Evolutionary conservation across 1,140 invertebrate genomes (phyloP), one percentile per base, ranked within the genome.

Genomic region (Trachymyrmex cornetzi): DNA sequence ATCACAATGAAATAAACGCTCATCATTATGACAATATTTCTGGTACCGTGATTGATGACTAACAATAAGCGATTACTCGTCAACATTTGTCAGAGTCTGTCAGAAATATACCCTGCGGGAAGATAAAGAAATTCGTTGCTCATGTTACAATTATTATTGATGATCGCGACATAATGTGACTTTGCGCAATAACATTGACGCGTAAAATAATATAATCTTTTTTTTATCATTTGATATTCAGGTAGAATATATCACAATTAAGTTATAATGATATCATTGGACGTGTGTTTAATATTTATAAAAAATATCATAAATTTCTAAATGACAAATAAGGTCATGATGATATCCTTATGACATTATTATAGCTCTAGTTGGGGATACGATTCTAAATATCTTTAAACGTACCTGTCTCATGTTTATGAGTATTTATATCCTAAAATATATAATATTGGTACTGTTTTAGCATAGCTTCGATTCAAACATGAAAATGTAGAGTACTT

Each of bases 131-230:
- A 61, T 24, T 30, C 55, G n/a, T 74, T 81, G 63, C 50, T 50
- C 69, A 61, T 48, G 44, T 72, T 69, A 75, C 61, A 84, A 84
- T 84, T 61, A 84, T 75, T 84, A 84, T 84, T 75, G 80, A 84
- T 84, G 34, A 59, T 50, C 55, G n/a, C 55, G 55, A 84, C 16
- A 71, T 82, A 61, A 6, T 27, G 66, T 57, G 64, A 71, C 14
- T 82, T 59, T 5, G 16, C 16, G 22, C 64, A 34, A 82, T 59
- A 61, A 57, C 38, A 59, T 48, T 59, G 53, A 24, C 22, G 19
- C 22, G 2, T 3, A 48, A 27, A 74, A 82, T 14, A 27, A 3
- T 3, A 24, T 44, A 7, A 61, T 74, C 48, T 59, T 34, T 50
- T 24, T 50, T 27, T 44, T 38, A 44, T 81, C 34, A 16, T 1